Percentiles rank a stretch among this genome's conserved stretches.
Conservation (phyloP, 2,113 vertebrate genomes). For the Saccopteryx leptura region DNA sequence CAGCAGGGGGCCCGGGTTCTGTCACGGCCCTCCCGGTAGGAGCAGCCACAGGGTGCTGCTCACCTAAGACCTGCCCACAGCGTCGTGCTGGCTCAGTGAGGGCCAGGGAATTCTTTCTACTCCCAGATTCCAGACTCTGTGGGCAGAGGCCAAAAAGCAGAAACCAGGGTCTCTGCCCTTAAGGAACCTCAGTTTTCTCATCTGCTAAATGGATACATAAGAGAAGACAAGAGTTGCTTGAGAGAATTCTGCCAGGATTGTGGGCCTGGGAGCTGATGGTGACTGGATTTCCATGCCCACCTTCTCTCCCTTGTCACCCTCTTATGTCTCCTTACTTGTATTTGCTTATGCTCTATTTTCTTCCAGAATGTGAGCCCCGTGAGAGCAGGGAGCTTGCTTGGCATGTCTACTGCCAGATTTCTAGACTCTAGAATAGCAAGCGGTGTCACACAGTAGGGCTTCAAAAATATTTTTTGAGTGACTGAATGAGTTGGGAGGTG, state of each 20-base stretch:
- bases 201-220: neutral
- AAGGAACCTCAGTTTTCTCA: neutral
- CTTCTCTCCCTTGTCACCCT: neutral
- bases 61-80: neutral
- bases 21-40: accelerated
- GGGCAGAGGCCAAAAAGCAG: neutral
- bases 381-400: neutral
- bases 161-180: neutral
- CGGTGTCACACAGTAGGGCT: neutral
- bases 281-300: neutral
- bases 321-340: neutral
- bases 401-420: neutral
- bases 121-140: neutral
- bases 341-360: neutral
- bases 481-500: neutral
- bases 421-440: neutral
- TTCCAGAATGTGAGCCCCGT: neutral
- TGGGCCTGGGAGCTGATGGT: neutral
- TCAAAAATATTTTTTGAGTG: too few relatives aligned
- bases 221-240: neutral
- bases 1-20: neutral
- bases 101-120: neutral
- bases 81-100: accelerated
- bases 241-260: neutral
- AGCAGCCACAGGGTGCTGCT: accelerated